These are phyloP conservation scores for Temnothorax unifasciatus DNA, from an alignment of 2,888 invertebrate species.

Conservation along the genomic window DNA sequence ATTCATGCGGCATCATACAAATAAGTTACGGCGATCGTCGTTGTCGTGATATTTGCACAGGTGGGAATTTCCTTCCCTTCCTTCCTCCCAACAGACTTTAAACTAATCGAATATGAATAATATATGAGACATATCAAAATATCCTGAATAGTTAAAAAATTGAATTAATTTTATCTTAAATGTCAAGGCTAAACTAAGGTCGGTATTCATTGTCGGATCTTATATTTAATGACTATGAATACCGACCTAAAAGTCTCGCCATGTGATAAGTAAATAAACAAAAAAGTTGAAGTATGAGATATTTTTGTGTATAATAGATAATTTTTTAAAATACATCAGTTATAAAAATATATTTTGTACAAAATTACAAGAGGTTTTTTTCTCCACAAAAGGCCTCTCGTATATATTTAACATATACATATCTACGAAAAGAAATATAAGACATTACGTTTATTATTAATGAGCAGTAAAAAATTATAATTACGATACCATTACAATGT, in stretches of 20 bases:
- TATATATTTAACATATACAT: background rate
- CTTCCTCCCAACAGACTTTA: background rate
- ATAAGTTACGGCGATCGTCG: background rate
- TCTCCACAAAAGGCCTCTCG: background rate
- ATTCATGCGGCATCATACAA: conserved; percentile 12
- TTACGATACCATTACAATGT: too few relatives aligned
- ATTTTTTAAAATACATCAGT: background rate
- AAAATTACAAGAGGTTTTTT: background rate
- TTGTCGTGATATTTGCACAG: conserved; percentile 27
- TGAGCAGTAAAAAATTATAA: background rate
- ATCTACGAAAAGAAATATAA: background rate
- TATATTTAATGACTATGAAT: too few relatives aligned
- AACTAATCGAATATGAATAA: background rate
- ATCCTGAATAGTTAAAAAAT: background rate
- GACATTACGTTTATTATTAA: background rate
- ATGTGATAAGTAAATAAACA: background rate
- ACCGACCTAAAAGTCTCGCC: too few relatives aligned
- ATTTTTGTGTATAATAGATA: background rate
- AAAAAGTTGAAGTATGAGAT: background rate
- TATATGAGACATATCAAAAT: conserved; percentile 1
- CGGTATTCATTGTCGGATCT: too few relatives aligned
- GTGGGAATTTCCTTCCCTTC: background rate
- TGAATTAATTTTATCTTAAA: background rate
- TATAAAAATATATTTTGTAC: background rate
- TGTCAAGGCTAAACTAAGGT: background rate